Evolutionary conservation across 1,140 invertebrate species (phyloP), one percentile per base, ranked within the genome.

Genomic region (Pristionchus pacificus): DNA sequence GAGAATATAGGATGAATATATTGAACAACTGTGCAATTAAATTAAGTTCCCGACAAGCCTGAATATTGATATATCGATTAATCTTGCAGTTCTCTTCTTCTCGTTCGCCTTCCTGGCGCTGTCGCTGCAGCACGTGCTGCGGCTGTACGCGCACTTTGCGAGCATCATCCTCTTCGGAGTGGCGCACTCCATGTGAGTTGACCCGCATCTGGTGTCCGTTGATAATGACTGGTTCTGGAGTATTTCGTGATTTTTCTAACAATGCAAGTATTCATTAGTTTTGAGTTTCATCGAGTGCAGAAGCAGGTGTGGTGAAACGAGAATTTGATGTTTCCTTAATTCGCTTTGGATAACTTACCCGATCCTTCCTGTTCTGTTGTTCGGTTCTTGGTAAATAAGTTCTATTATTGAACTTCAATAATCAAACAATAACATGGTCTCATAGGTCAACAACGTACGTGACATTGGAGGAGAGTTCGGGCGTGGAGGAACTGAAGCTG

Each of bases 91-190:
- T 67, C 77, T 88, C 27, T 66, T 87, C 31, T 82, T 88, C 74
- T 86, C 86, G 27, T 74, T 86, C 19, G 77, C 87, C 14, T 77
- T 88, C 28, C 82, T 88, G n/a, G 78, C 87, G 2, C 79, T 88
- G 19, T 87, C 88, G 2, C 74, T 88, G 19, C 78, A 83, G 60
- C 83, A 85, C 70, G 82, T 88, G 27, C 84, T 87, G 15, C 83
- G 80, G 15, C 78, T 88, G 31, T 88, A 88, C 80, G 85, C 86
- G 78, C 87, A 88, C 76, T 78, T 86, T 31, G 77, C 88, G 24
- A 85, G 85, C 77, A 79, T 83, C 38, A 80, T 83, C 32, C 76
- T 88, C 0, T 77, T 88, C 24, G 77, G 80, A 1, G 78, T 79
- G 25, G 84, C 85, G 24, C 85, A 87, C 61, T 80, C 86, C 67